Conservation (phyloP, 2,113 vertebrate species). For the Axis porcinus region DNA sequence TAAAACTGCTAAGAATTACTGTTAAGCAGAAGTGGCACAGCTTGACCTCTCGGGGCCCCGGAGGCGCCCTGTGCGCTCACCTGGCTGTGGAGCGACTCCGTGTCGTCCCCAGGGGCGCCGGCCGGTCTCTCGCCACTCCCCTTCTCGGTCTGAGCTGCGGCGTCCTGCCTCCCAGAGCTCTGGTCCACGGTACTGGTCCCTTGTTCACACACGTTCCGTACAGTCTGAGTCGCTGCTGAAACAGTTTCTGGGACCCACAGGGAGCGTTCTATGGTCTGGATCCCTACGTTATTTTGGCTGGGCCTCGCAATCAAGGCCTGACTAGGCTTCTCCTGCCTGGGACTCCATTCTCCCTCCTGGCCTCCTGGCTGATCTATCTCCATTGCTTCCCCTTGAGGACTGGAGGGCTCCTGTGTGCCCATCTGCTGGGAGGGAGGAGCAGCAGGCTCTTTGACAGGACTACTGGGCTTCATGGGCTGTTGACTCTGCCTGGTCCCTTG, state of each 20-base stretch:
- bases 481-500: constrained; percentile 44
- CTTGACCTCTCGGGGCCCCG: neutral
- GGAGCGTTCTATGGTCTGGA: constrained; percentile 71
- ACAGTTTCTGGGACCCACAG: constrained; percentile 60
- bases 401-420: neutral
- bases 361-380: constrained; percentile 51
- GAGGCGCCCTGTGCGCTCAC: constrained; percentile 54
- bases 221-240: constrained; percentile 80
- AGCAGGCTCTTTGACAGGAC: neutral
- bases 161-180: constrained; percentile 71
- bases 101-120: constrained; percentile 71
- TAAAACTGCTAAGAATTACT: neutral
- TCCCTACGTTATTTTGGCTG: constrained; percentile 70
- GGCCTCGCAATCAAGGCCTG: constrained; percentile 48
- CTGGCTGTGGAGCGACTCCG: constrained; percentile 81
- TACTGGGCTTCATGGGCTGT: constrained; percentile 67
- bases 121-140: constrained; percentile 66
- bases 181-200: constrained; percentile 75
- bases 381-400: constrained; percentile 48
- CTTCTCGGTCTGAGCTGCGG: constrained; percentile 76
- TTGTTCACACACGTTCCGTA: constrained; percentile 65
- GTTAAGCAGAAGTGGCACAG: neutral
- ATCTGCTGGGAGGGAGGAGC: constrained; percentile 44
- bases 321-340: constrained; percentile 52
- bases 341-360: constrained; percentile 37